Evolutionary conservation across 1,140 invertebrate species (phyloP), one percentile per base, ranked within the genome.

Genomic region (Maconellicoccus hirsutus): DNA sequence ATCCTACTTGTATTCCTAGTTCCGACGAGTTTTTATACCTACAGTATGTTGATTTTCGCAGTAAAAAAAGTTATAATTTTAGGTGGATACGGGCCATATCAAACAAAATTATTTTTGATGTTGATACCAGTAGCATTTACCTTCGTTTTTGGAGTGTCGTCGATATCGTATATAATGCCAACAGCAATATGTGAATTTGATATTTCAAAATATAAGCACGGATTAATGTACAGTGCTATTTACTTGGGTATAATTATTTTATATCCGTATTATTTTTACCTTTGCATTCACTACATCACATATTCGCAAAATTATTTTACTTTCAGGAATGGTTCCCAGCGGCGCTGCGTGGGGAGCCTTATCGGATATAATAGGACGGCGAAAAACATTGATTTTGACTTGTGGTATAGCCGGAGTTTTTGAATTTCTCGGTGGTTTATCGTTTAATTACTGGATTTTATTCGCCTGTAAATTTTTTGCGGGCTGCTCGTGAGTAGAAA

Each of bases 191-290:
- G 61, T 16, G 61, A 66, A 23, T 66, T 66, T 66, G 21, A 23
- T 2, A 66, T 66, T 14, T 23, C 61, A 22, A 66, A 66, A 66
- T 66, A 66, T 23, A 10, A 66, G 19, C 61, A 66, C 22, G 61
- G 61, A 66, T 25, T 66, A 22, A 66, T 66, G 10, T 66, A 66
- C 25, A 66, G 61, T 26, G 61, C 61, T 26, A 66, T 66, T 25
- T 66, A 66, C 16, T 6, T 66, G 10, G 61, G 61, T 66, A 66
- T 26, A 8, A 23, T 66, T 8, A 8, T 52, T 52, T 52, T 52
- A 2, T 3, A 52, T 3, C 4, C n/a, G 42, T 52, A 16, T 52
- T 16, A 52, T 16, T 8, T 16, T 16, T 16, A 52, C 6, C n/a
- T n/a, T n/a, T n/a, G n/a, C n/a, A n/a, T n/a, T n/a, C n/a, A n/a